A percentile compares a stretch with the other conserved stretches of the same genome.
Conservation (phyloP, 2,888 invertebrate genomes). For the Drosophila fulvimacula region DNA sequence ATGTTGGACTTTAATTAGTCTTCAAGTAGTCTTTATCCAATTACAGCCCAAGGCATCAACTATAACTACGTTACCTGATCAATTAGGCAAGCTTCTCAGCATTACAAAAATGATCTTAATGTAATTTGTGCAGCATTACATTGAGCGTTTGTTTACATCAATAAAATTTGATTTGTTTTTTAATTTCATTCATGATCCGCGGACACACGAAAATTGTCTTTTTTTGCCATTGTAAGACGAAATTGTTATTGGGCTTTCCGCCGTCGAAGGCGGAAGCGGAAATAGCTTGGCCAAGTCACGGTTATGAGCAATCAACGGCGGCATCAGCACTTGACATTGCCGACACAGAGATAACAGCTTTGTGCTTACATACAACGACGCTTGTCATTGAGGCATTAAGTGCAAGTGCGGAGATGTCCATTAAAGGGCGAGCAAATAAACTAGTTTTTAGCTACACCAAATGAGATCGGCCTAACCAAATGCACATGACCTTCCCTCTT, state of each 20-base stretch:
- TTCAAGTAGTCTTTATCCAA: too few relatives aligned
- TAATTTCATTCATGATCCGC: not conserved
- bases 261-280: conserved; percentile 58
- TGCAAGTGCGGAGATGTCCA: not conserved
- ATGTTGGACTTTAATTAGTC: too few relatives aligned
- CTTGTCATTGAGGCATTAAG: not conserved
- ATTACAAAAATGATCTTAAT: not conserved
- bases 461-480: not conserved
- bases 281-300: conserved; percentile 36
- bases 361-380: not conserved
- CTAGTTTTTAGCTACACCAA: not conserved
- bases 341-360: conserved; percentile 16
- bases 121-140: not conserved
- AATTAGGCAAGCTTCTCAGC: not conserved
- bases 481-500: not conserved
- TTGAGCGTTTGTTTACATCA: not conserved
- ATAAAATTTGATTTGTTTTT: not conserved
- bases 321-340: conserved; percentile 62
- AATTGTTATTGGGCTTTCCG: conserved; percentile 14
- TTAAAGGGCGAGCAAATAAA: conserved; percentile 6
- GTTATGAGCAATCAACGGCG: conserved; percentile 51
- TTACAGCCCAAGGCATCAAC: too few relatives aligned
- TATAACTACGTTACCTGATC: not conserved
- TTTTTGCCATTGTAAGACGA: conserved; percentile 3
- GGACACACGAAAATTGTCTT: not conserved